A percentile compares a stretch with the other conserved stretches of the same genome.
These are phyloP conservation scores for Drosophila quinaria DNA, from an alignment of 2,888 invertebrate genomes.

Conservation along the genomic window DNA sequence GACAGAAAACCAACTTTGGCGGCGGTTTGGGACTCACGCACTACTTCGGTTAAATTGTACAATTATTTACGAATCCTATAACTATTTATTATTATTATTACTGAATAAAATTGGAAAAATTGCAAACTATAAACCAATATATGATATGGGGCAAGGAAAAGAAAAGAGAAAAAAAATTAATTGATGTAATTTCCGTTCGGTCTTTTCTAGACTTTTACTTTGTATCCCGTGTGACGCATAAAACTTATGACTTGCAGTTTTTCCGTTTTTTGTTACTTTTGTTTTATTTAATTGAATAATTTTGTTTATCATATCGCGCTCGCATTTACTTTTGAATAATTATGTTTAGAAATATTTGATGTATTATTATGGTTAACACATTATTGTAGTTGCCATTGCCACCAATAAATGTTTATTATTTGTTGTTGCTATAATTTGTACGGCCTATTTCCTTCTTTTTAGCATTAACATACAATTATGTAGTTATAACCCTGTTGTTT, in stretches of 20 bases:
- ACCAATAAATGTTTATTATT: constrained; percentile 52
- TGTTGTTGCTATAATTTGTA: constrained; percentile 42
- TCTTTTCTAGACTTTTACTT: background rate
- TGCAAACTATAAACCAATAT: background rate
- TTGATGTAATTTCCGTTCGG: background rate
- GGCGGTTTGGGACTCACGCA: constrained; percentile 75
- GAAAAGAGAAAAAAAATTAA: background rate
- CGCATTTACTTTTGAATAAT: constrained; percentile 48
- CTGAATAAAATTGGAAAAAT: constrained; percentile 4
- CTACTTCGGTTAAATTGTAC: constrained; percentile 62
- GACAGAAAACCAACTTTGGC: constrained; percentile 53
- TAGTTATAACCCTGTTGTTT: constrained; percentile 31
- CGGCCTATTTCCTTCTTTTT: constrained; percentile 6
- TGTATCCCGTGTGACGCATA: background rate
- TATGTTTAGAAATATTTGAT: constrained; percentile 46
- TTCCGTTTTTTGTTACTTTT: constrained; percentile 34
- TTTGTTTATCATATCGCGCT: constrained; percentile 63
- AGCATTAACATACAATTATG: constrained; percentile 32
- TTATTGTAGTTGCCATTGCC: constrained; percentile 57
- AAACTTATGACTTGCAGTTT: constrained; percentile 4
- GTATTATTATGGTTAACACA: constrained; percentile 45
- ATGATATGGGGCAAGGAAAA: background rate
- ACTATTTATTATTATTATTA: constrained; percentile 28
- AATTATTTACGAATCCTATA: constrained; percentile 1
- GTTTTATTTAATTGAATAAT: constrained; percentile 73